Evolutionary conservation across 2,113 vertebrate genomes (phyloP), one percentile per base, ranked within the genome.

Genomic region (Gnathonemus echidnorhynchus): DNA sequence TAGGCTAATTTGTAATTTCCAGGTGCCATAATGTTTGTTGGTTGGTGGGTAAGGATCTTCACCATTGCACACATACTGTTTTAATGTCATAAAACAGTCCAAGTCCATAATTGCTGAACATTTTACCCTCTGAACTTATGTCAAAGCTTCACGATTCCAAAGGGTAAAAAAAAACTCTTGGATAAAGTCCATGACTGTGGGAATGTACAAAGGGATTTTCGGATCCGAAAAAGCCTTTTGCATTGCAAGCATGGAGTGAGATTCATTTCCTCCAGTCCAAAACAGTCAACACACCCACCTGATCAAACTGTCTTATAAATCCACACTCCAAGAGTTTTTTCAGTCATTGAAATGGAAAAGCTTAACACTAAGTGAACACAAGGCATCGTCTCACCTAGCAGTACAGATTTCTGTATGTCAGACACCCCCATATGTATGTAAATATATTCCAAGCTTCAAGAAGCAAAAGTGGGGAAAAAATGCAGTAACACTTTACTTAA

Each of bases 391-490:
- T n/a, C 93, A 89, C 66, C 62, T 58, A 42, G 88, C 11, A 88
- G 58, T 84, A 58, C 83, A 45, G 49, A 86, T 90, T 87, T 15
- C 13, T 27, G 24, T 90, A 53, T 17, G n/a, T 27, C 3, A 86
- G 21, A 5, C 45, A 86, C 24, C 56, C 85, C 90, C 66, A 93
- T 89, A 90, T 62, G 35, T 87, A 80, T 89, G 89, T 92, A 93
- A 93, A 95, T 94, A 93, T 91, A 93, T 95, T 95, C 93, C 94
- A 94, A 53, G 92, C 92, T 93, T 84, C 87, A 62, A 80, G 90
- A 87, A 88, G 83, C 48, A 46, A 39, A 35, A 53, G 83, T 13
- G 31, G 39, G 62, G 31, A 5, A 87, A 31, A 39, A 77, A 77
- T 62, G 7, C 24, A 11, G 24, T 9, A 62, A 62, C 56, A n/a